These are phyloP conservation scores for Hypercompe scribonia DNA, from an alignment of 2,888 invertebrate genomes.

Conservation along the genomic window DNA sequence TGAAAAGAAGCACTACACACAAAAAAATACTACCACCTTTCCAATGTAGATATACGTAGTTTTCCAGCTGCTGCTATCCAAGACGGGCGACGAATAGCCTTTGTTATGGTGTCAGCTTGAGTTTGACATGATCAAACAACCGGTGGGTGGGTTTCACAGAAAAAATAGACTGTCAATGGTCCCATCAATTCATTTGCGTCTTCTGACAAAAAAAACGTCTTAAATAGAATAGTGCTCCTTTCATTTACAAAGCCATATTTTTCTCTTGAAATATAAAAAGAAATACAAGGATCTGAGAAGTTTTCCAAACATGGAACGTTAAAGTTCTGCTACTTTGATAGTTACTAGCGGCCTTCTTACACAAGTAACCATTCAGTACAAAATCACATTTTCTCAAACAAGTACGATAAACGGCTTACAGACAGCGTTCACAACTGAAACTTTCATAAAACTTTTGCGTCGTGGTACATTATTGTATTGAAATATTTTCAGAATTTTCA, in stretches of 20 bases:
- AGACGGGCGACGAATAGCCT: no score
- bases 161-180: no score
- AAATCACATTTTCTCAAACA: slow-evolving; percentile 42
- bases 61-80: no score
- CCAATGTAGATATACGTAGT: no score
- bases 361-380: slow-evolving; percentile 32
- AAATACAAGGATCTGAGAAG: slow-evolving; percentile 14
- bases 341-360: slow-evolving; percentile 32
- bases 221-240: neutral
- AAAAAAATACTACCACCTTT: no score
- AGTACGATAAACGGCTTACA: slow-evolving; percentile 15
- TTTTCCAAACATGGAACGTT: slow-evolving; percentile 26
- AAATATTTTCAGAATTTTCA: slow-evolving; percentile 36
- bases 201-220: no score
- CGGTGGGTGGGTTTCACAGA: no score
- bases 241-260: neutral
- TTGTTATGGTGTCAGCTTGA: no score
- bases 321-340: slow-evolving; percentile 34
- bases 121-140: no score
- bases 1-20: no score
- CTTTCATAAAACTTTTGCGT: slow-evolving; percentile 28
- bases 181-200: no score
- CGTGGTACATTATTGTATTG: slow-evolving; percentile 29
- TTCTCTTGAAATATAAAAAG: slow-evolving; percentile 16
- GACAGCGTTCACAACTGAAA: slow-evolving; percentile 35